Percentiles rank a stretch among this genome's conserved stretches.
These are phyloP conservation scores for Agrochola lota DNA, from an alignment of 2,888 invertebrate species.

Conservation along the genomic window DNA sequence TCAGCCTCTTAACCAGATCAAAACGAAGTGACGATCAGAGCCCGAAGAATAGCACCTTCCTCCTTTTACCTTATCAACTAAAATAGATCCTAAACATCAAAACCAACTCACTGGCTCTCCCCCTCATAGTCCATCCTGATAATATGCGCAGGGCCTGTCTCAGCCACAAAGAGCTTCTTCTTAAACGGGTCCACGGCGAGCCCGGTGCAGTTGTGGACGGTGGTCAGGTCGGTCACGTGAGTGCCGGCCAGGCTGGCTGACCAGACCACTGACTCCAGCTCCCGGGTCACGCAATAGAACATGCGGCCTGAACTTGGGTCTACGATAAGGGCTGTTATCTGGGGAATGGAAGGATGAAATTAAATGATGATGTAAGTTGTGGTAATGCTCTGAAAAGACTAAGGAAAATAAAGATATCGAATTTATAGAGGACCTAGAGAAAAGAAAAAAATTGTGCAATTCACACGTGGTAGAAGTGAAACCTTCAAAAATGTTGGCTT, in stretches of 20 bases:
- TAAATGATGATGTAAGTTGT: not conserved
- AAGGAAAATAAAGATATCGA: too few relatives aligned
- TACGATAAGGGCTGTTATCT: constrained; percentile 91
- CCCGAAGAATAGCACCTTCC: too few relatives aligned
- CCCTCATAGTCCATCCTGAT: constrained; percentile 84
- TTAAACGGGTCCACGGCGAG: constrained; percentile 87
- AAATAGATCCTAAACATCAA: not conserved
- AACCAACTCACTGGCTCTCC: constrained; percentile 73
- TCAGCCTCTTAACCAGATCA: too few relatives aligned
- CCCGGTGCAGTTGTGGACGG: constrained; percentile 82
- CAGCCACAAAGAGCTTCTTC: constrained; percentile 94
- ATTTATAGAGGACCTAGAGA: too few relatives aligned
- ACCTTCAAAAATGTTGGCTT: too few relatives aligned
- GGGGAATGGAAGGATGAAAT: not conserved
- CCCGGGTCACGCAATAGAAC: constrained; percentile 90
- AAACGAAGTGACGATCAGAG: too few relatives aligned
- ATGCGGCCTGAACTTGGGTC: constrained; percentile 91
- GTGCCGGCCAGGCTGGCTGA: constrained; percentile 90
- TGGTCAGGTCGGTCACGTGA: constrained; percentile 80
- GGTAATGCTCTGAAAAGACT: too few relatives aligned
- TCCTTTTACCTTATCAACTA: not conserved
- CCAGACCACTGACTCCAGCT: constrained; percentile 87
- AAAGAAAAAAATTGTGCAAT: too few relatives aligned
- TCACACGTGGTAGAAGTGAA: too few relatives aligned
- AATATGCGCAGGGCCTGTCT: constrained; percentile 88